Conservation (phyloP, 2,113 vertebrate genomes). For the cat (Felis catus) region F.catus_Fca126_mat1.0 CM031419.1:21915001-21915500, state of each 20-base stretch:
- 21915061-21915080: background rate
- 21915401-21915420: too few relatives aligned
- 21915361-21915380: too few relatives aligned
- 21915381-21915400: too few relatives aligned
- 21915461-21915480: too few relatives aligned
- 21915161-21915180: background rate
- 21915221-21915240: background rate
- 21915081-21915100: background rate
- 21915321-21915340: too few relatives aligned
- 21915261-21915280: background rate
- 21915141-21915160: background rate
- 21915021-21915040: background rate
- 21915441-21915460: too few relatives aligned
- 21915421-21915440: too few relatives aligned
- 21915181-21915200: background rate
- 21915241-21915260: background rate
- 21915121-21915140: background rate
- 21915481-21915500: background rate
- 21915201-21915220: background rate
- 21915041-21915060: background rate
- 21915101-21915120: background rate
- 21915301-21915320: too few relatives aligned
- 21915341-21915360: too few relatives aligned
- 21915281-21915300: too few relatives aligned
- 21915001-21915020: background rate